These are phyloP conservation scores for Protodeltote pygarga DNA, from an alignment of 2,888 invertebrate genomes.

Conservation along the genomic window DNA sequence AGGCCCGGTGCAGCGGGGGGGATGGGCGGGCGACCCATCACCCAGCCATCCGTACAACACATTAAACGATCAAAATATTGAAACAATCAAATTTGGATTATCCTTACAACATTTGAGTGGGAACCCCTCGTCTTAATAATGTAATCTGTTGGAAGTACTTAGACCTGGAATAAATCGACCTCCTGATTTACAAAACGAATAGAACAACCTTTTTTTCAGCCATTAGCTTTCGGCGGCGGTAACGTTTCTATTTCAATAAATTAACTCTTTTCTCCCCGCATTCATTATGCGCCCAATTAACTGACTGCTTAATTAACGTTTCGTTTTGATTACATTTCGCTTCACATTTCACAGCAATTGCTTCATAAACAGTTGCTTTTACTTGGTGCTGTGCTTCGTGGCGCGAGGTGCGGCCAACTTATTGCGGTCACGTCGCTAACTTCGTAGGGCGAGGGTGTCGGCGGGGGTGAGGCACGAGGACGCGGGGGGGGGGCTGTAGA, in stretches of 20 bases:
- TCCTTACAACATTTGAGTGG: conserved; percentile 1
- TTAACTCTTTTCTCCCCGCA: conserved; percentile 10
- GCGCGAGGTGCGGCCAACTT: conserved; percentile 39
- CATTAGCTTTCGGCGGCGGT: background rate
- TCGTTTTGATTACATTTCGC: conserved; percentile 24
- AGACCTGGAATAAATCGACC: background rate
- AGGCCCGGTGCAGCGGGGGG: background rate
- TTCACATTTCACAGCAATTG: conserved; percentile 20
- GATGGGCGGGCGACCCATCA: background rate
- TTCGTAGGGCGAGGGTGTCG: conserved; percentile 39
- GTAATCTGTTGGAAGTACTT: background rate
- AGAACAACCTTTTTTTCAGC: background rate
- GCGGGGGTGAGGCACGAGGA: background rate
- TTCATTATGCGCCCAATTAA: conserved; percentile 15
- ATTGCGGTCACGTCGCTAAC: conserved; percentile 62
- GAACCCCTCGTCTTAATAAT: conserved; percentile 1
- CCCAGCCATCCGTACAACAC: background rate
- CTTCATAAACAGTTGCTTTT: conserved; percentile 25
- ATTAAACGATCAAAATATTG: background rate
- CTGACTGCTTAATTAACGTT: conserved; percentile 23
- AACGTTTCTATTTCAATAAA: background rate
- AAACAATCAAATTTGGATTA: conserved; percentile 10
- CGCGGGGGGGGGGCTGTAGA: background rate
- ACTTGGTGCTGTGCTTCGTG: conserved; percentile 24
- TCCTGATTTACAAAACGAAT: background rate